phyloP scores from a whole-genome alignment of 1,140 invertebrate species.

The Drosophila funebris region DNA sequence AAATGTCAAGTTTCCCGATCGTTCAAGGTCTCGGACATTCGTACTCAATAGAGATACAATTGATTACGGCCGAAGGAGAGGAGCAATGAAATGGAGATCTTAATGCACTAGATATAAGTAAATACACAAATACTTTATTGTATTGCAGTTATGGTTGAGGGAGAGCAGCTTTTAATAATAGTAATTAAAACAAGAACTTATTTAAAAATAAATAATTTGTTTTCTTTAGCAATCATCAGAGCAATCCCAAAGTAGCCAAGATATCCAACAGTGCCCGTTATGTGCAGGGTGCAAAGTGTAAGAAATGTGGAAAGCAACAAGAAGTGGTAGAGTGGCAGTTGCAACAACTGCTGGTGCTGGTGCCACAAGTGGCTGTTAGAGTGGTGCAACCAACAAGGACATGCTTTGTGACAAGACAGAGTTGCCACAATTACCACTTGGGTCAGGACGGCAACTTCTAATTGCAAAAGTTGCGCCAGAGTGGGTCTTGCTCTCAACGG shows the following conservation, averaged over 20 bases:
- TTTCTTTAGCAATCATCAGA: too few species aligned
- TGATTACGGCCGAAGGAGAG: too few species aligned
- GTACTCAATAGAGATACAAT: too few species aligned
- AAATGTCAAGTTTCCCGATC: too few species aligned
- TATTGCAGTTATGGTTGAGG: too few species aligned
- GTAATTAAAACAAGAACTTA: too few species aligned
- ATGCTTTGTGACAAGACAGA: slow-evolving; percentile 45
- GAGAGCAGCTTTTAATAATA: too few species aligned
- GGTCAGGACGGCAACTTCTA: slow-evolving; percentile 59
- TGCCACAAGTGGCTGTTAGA: slow-evolving; percentile 32
- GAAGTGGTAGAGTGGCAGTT: background rate
- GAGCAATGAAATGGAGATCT: too few species aligned
- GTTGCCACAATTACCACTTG: slow-evolving; percentile 44
- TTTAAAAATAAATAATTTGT: too few species aligned
- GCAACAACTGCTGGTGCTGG: background rate
- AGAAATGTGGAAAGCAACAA: background rate
- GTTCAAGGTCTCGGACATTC: too few species aligned
- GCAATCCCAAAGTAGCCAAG: background rate
- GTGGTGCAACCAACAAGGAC: slow-evolving; percentile 11
- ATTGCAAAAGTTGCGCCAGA: slow-evolving; percentile 66
- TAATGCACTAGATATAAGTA: too few species aligned
- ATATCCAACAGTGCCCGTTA: background rate
- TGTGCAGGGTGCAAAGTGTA: background rate
- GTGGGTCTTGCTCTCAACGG: slow-evolving; percentile 43
- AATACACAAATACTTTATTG: too few species aligned